Evolutionary conservation across 2,797 vertebrate species (phyloP).

Genomic region (Lates japonicus): DNA sequence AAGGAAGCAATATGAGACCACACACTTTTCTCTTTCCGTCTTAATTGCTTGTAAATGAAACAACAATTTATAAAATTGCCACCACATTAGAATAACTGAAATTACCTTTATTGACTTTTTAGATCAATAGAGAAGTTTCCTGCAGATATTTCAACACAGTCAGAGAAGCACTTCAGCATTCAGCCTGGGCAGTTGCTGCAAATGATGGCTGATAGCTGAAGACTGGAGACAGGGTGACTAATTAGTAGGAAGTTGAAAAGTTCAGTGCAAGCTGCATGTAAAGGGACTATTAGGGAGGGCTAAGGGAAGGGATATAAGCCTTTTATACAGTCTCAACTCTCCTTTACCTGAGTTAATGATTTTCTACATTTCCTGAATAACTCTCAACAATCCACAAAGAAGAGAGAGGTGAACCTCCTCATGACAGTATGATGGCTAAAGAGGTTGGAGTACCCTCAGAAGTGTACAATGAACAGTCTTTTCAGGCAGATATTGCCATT

Average conservation of each 20-base stretch:
- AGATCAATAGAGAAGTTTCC: conserved; percentile 34
- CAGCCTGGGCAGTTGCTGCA: conserved; percentile 2
- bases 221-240: conserved; percentile 51
- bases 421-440: conserved; percentile 4
- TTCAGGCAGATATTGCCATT: conserved; percentile 19
- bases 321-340: conserved; percentile 48
- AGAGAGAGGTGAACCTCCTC: conserved; percentile 36
- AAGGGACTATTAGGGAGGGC: conserved; percentile 35
- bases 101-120: conserved; percentile 33
- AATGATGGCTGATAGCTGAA: conserved; percentile 43
- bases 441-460: conserved; percentile 4
- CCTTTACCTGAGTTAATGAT: conserved; percentile 62
- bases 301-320: conserved; percentile 32
- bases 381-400: conserved; percentile 23
- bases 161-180: conserved; percentile 20
- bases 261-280: conserved; percentile 49
- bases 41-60: conserved; percentile 20
- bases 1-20: neutral
- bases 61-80: conserved; percentile 7
- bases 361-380: conserved; percentile 46
- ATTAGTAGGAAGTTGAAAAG: conserved; percentile 71
- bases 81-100: conserved; percentile 18
- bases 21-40: neutral
- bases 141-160: conserved; percentile 21
- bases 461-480: neutral